Evolutionary conservation across 2,888 invertebrate species (phyloP), one percentile per base, ranked within the genome.

Genomic region (Chouioia cunea): DNA sequence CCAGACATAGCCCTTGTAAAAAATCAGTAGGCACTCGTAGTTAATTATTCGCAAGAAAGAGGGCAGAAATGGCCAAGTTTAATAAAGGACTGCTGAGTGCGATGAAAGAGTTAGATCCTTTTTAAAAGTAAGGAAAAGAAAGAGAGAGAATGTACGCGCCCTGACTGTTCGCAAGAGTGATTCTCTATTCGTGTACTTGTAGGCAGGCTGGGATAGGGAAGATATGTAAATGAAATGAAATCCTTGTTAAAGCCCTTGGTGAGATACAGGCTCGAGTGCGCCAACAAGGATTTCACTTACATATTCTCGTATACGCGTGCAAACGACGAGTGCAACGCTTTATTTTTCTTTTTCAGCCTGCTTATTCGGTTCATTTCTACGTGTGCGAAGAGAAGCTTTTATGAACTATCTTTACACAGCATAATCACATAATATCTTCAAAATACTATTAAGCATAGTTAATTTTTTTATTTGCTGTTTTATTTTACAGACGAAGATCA

Each of bases 401-500:
- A 22, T 27, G n/a, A 52, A 10, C 36, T 36, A 4, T 36, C 36
- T 8, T 36, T 36, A 12, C 6, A 2, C 12, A 1, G 6, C 36
- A 10, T 36, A 10, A 10, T 36, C 1, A 36, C 12, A 36, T 1
- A 6, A 36, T 16, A 6, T 16, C 8, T 18, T 50, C 2, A n/a
- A 8, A 1, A 3, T n/a, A 10, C 4, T 16, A 16, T 50, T 16
- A 10, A 10, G 18, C n/a, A 3, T 20, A 16, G 16, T 16, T 18
- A 12, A n/a, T 48, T n/a, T 4, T 0, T 4, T 48, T 14, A n/a
- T 48, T n/a, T 4, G 15, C 65, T 69, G 14, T 57, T 60, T 53
- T 58, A 15, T 88, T 36, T 36, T 86, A 53, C 89, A 95, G 94
- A 88, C 92, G 91, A 89, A 91, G 92, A 89, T 93, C 94, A 88